Evolutionary conservation across 1,140 invertebrate species (phyloP), one percentile per base, ranked within the genome.

Genomic region (Bombus huntii): DNA sequence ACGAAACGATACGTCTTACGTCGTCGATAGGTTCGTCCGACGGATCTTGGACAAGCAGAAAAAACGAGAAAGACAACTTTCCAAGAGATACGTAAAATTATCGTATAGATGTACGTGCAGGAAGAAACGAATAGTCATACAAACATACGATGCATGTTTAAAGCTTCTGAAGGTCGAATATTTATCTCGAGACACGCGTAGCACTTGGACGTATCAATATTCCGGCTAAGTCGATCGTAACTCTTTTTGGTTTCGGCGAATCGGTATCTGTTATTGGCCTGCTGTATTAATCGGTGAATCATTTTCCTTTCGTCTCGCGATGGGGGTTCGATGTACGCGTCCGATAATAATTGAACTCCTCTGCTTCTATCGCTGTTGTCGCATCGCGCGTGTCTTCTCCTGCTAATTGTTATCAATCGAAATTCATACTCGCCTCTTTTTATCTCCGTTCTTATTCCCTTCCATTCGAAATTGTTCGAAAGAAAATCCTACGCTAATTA

Each of bases 131-230:
- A 10, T 28, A 31, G 25, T 37, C 31, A n/a, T 31, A 53, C 44
- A 31, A n/a, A 18, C n/a, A n/a, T 28, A 15, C 66, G 66, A 76
- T 31, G 37, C 39, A 65, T 31, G 34, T 5, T 28, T 42, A 62
- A 74, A 39, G 13, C 37, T 62, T 74, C 53, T 25, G 77, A 85
- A 88, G 86, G 53, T 83, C 81, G 74, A 39, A 57, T 37, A 39
- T 71, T 84, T 88, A 88, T 81, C 81, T 87, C 42, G 57, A 28
- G 34, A 84, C 71, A 71, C 81, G 86, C 77, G 75, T 10, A 70
- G 53, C 59, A 44, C 31, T 62, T 28, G 12, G n/a, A 4, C 31
- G 47, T 75, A 53, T 73, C 65, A 75, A 57, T 68, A 68, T 47
- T 44, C 79, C n/a, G 79, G 31, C 28, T 31, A 25, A 37, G 68